Base-by-base conservation (phyloP, 2,113 vertebrate species). In the Nibea albiflora region DNA sequence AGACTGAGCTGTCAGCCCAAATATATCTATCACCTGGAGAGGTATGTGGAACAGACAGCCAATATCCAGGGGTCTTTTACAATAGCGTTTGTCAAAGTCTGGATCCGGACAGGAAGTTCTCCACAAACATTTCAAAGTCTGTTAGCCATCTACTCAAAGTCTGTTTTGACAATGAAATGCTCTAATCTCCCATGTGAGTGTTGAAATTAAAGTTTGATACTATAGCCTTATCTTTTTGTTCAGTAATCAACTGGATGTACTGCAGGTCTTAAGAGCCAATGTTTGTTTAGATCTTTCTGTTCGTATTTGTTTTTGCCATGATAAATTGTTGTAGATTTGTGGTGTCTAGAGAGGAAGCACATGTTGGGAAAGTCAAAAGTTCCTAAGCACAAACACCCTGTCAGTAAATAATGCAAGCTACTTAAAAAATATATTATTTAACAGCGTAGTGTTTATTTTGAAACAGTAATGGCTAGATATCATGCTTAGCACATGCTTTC, bases 1-100 rank as follows among this genome's bases (percentile, higher is more conserved):
- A 83, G 80, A 73, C 83, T 1, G 5, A 81, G 80, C 89, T 91
- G 89, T 93, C 92, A 75, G 62, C 58, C 5, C 12, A 12, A 69
- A 85, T 88, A 44, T 49, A 89, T 91, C 76, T 70, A 80, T 91
- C 90, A 90, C 76, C 75, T 58, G 80, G 74, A 88, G 85, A 90
- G 61, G 65, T n/a, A 14, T 19, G 54, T 57, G 79, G 83, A 86
- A 76, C 69, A 76, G 89, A 90, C 88, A 89, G 85, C 76, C 72
- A 84, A 84, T 91, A 89, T 85, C 91, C 88, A 53, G 39, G 35
- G 83, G 81, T 88, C 76, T 80, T 88, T 83, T 82, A 81, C 84
- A 80, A 26, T 64, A 63, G 62, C n/a, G 58, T 89, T 78, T 58
- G 86, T 88, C 85, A 83, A 66, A 91, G 76, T 83, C 77, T 74